Evolutionary conservation across 2,113 vertebrate species (phyloP), one percentile per base, ranked within the genome.

Genomic region (Sorex araneus): DNA sequence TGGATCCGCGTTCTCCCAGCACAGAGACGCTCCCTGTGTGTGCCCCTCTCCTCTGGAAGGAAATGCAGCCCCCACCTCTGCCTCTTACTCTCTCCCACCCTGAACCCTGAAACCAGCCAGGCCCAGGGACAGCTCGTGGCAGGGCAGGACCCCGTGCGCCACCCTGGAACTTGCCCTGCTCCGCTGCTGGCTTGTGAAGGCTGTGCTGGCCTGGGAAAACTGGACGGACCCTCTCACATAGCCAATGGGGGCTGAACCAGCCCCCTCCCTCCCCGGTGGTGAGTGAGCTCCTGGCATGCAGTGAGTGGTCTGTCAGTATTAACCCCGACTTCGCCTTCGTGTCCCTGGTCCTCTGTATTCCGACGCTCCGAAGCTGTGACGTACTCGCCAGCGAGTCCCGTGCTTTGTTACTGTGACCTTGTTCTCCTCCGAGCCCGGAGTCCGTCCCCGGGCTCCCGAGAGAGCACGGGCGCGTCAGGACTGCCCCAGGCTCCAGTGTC

Each of bases 261-360:
- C 98, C 98, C 96, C 96, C 66, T 96, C 74, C 94, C 0, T 91
- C 96, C 95, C 71, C 43, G 94, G 94, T 97, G 95, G 97, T 98
- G 97, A 97, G 97, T 97, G 85, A 96, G 97, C 97, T 97, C 97
- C 97, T 97, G 98, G 97, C 97, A 97, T 98, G 97, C 97, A 98
- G 97, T 97, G 97, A 97, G 95, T 97, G 36, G 96, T 98, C 98
- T 96, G 81, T 98, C 98, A 98, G 98, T 98, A 98, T 98, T 98
- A 98, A 97, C 94, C 96, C 97, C 97, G 94, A 96, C 91, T 97
- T 98, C 96, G 94, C 96, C 96, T 94, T 93, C 96, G 94, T 93
- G 95, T 97, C 97, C 97, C 92, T 97, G 98, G 97, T 98, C 97
- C 98, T 98, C 97, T 34, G 94, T 50, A 13, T 97, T 95, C 96